phyloP scores from a whole-genome alignment of 2,113 vertebrate genomes.

The Ageneiosus marmoratus region DNA sequence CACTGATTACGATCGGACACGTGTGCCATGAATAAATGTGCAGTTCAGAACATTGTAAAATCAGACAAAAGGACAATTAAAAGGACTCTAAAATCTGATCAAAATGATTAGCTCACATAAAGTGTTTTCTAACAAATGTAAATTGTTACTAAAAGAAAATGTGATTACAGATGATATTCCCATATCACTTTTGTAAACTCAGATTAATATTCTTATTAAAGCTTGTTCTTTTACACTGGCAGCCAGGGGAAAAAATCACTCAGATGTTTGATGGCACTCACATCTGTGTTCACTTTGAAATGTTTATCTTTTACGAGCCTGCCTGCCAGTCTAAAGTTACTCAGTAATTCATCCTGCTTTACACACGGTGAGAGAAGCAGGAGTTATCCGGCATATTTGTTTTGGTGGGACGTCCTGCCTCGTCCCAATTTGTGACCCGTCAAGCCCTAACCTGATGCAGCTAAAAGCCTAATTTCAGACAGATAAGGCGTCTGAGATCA shows the following conservation, averaged over 20 bases:
- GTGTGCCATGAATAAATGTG: background rate
- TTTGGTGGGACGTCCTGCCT: slow-evolving; percentile 23
- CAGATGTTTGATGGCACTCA: slow-evolving; percentile 29
- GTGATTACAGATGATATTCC: background rate
- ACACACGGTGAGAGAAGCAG: slow-evolving; percentile 2
- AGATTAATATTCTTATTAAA: background rate
- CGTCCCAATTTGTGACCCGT: slow-evolving; percentile 14
- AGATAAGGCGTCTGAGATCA: slow-evolving; percentile 9
- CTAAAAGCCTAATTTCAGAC: background rate
- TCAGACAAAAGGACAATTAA: background rate
- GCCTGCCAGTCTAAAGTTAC: slow-evolving; percentile 47
- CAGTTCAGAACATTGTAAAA: background rate
- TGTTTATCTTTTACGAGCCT: slow-evolving; percentile 45
- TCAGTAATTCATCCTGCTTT: slow-evolving; percentile 39
- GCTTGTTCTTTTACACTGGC: background rate
- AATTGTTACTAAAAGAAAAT: background rate
- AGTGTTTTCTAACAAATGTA: background rate
- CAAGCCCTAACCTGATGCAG: slow-evolving; percentile 12
- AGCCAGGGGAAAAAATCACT: background rate
- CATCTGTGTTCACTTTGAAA: slow-evolving; percentile 52
- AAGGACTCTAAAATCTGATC: background rate
- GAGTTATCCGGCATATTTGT: slow-evolving; percentile 12
- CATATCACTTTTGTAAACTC: background rate
- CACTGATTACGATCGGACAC: background rate
- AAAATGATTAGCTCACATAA: background rate